A percentile compares a stretch with the other conserved stretches of the same genome.
Evolutionary conservation across 2,113 vertebrate species (phyloP).

Genomic region (Spermophilus dauricus): DNA sequence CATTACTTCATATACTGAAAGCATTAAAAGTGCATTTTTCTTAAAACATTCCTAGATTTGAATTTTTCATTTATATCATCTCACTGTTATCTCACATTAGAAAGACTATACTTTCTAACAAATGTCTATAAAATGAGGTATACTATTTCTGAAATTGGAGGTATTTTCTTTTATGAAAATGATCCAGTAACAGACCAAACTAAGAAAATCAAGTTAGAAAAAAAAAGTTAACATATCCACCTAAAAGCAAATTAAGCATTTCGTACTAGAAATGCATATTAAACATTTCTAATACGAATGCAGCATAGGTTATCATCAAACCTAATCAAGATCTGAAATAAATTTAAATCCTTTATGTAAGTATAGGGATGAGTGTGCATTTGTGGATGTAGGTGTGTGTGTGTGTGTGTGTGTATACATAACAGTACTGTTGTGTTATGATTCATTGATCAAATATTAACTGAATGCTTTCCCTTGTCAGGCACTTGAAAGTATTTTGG

Average conservation of each 20-base stretch:
- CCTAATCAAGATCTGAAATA: not conserved
- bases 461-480: not conserved
- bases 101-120: not conserved
- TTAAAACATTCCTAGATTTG: not conserved
- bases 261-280: not conserved
- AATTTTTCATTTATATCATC: conserved; percentile 6
- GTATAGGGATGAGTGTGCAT: not conserved
- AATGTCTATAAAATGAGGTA: not conserved
- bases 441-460: conserved; percentile 2
- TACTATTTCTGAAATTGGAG: not conserved
- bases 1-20: not conserved
- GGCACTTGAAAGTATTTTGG: not conserved
- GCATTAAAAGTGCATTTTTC: conserved; percentile 1
- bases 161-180: not conserved
- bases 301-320: not conserved
- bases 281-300: not conserved
- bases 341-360: not conserved
- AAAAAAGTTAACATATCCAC: not conserved
- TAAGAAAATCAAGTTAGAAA: too few relatives aligned
- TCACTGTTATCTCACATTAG: not conserved
- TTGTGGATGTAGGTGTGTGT: not conserved
- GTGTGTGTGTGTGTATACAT: not conserved
- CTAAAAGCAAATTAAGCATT: not conserved
- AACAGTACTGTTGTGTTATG: not conserved
- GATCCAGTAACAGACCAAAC: not conserved